These are phyloP conservation scores for Natator depressus DNA, from an alignment of 2,113 vertebrate species.

Conservation along the genomic window DNA sequence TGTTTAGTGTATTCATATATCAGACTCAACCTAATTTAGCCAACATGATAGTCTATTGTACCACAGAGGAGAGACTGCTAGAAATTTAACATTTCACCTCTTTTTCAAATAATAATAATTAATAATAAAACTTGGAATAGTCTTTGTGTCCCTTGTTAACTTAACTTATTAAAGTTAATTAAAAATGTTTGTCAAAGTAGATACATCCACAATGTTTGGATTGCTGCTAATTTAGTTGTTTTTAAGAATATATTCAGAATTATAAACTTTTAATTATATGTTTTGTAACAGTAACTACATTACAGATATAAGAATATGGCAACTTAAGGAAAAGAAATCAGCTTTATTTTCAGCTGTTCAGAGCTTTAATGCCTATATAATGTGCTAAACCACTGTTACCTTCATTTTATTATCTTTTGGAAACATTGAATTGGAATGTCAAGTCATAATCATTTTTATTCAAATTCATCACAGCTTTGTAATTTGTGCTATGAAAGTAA, in stretches of 20 bases:
- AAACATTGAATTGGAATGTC: constrained; percentile 44
- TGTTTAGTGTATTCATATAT: background rate
- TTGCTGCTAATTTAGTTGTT: background rate
- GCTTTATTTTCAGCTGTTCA: background rate
- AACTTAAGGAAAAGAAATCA: background rate
- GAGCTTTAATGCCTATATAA: background rate
- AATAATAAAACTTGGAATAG: background rate
- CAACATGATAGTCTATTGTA: background rate
- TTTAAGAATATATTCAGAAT: background rate
- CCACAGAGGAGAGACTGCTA: background rate
- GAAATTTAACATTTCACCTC: background rate
- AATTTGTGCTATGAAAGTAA: constrained; percentile 27
- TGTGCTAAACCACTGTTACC: background rate
- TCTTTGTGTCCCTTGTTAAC: background rate
- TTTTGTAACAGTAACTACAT: background rate
- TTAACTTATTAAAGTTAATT: background rate
- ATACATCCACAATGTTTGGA: background rate
- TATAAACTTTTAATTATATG: background rate
- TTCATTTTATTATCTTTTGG: constrained; percentile 44
- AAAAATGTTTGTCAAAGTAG: background rate
- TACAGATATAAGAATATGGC: background rate
- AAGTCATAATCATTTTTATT: constrained; percentile 36
- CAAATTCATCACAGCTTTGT: constrained; percentile 47
- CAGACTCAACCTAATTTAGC: background rate
- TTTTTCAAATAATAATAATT: background rate